phyloP scores from a whole-genome alignment of 1,140 invertebrate species.

The Apis laboriosa region DNA sequence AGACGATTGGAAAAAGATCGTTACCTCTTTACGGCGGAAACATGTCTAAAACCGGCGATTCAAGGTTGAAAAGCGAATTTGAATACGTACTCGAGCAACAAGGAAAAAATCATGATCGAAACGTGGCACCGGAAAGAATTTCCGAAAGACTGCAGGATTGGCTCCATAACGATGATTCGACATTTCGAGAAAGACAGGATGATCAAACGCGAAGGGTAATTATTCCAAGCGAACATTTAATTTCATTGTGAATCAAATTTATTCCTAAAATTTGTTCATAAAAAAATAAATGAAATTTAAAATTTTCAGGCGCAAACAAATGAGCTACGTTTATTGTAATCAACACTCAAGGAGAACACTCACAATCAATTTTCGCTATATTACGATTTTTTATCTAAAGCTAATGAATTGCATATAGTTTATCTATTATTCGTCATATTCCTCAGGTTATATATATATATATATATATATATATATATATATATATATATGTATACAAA shows the following conservation, averaged over 20 bases:
- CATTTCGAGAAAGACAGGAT: slow-evolving; percentile 49
- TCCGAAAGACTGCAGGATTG: slow-evolving; percentile 57
- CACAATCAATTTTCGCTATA: slow-evolving; percentile 48
- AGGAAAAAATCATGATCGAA: slow-evolving; percentile 6
- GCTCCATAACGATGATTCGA: slow-evolving; percentile 59
- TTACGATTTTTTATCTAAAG: slow-evolving; percentile 49
- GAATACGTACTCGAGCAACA: background rate
- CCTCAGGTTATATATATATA: slow-evolving; percentile 36
- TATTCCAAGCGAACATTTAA: background rate
- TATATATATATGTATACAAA: slow-evolving; percentile 34
- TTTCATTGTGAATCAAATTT: too few species aligned
- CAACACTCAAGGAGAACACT: slow-evolving; percentile 12
- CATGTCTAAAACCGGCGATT: background rate
- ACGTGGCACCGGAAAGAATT: slow-evolving; percentile 20
- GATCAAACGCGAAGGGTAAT: slow-evolving; percentile 46
- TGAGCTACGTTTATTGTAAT: slow-evolving; percentile 65
- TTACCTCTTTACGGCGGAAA: slow-evolving; percentile 30
- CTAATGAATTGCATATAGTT: slow-evolving; percentile 40
- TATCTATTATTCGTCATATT: slow-evolving; percentile 45
- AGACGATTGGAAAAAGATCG: slow-evolving; percentile 76
- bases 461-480: slow-evolving; percentile 49
- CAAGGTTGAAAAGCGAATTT: slow-evolving; percentile 14
- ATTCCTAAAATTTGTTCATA: background rate
- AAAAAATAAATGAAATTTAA: background rate
- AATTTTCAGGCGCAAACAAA: slow-evolving; percentile 60